Base-by-base conservation (phyloP, 2,888 invertebrate species). In the Volucella bombylans region DNA sequence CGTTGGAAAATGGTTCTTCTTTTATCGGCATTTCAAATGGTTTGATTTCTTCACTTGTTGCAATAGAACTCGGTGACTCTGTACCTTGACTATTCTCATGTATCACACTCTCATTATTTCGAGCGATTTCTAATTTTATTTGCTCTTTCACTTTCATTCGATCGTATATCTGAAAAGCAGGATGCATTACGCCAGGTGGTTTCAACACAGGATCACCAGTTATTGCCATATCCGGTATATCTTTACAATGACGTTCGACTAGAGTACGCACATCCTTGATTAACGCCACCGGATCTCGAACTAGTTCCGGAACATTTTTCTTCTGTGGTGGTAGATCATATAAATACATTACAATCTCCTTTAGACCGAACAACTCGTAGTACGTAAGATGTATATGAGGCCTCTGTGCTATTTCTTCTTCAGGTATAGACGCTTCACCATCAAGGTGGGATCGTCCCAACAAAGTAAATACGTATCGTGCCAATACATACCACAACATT, bases 401-500 rank as follows among this genome's bases (percentile, higher is more conserved):
- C 15, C 89, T 89, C 6, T 90, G 87, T 1, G 88, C 77, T 87
- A 90, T 88, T 81, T 91, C 90, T 23, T 88, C 89, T 43, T 91
- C 90, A 55, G 89, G 88, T 59, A 89, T 88, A 61, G 91, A 91
- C 2, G 88, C 87, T 73, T 90, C 91, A 4, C 90, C 90, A 8
- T 94, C 93, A 64, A 98, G 93, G 91, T 97, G 97, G 54, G 95
- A 95, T 81, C 95, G 94, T 0, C 98, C 98, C 73, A 98, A 93
- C 67, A 99, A 92, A 74, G 97, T 96, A 88, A 95, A 95, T 45
- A 98, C 97, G 92, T 99, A 99, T 52, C 97, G 94, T 88, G 98
- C 98, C 87, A 99, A 92, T 50, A 98, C 98, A 92, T 99, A 99
- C 98, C 99, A 99, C 80, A 98, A 93, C 96, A 99, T 98, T 93